Base-by-base conservation (phyloP, 2,888 invertebrate species). In the Netelia inedita region DNA sequence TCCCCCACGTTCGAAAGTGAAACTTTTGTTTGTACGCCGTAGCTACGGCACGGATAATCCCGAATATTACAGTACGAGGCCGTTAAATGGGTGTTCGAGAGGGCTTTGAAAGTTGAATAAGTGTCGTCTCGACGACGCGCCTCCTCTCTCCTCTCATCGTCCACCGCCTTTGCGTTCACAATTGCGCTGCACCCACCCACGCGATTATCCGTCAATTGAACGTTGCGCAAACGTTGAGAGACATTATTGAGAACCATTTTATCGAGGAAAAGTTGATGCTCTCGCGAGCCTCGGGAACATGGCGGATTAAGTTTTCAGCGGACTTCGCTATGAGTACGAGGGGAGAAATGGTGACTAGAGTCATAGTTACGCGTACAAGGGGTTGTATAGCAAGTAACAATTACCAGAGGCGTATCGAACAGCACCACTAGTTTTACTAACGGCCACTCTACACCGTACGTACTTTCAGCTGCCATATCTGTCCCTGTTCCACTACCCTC, bases 11-110 rank as follows among this genome's bases (percentile, higher is more conserved):
- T 89, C 88, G 91, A 91, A 92, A 92, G 92, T 91, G 91, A 92
- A 92, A 93, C 92, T 92, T 92, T 90, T 92, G 92, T 92, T 92
- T 91, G 92, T 91, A 91, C 90, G 90, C 89, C 90, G 89, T 90
- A 90, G 90, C 88, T 78, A 57, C 57, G 50, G 78, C 59, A 79
- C 90, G 88, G 90, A 89, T 92, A 92, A 92, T 92, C 92, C 91
- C 83, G 89, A 91, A 92, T 92, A 92, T 92, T 91, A 91, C 91
- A 88, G 88, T 85, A 79, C 78, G 79, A 59, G 35, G 65, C 85
- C 75, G 81, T 81, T 85, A 85, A 85, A 83, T 83, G 85, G 85
- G 82, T 80, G 75, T 83, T 85, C 76, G 78, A 86, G 85, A n/a
- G 63, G 50, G 82, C 79, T 80, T 85, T 82, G 35, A 46, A 82